A percentile compares a stretch with the other conserved stretches of the same genome.
Conservation (phyloP, 2,888 invertebrate species). For the Leptarthrus brevirostris region DNA sequence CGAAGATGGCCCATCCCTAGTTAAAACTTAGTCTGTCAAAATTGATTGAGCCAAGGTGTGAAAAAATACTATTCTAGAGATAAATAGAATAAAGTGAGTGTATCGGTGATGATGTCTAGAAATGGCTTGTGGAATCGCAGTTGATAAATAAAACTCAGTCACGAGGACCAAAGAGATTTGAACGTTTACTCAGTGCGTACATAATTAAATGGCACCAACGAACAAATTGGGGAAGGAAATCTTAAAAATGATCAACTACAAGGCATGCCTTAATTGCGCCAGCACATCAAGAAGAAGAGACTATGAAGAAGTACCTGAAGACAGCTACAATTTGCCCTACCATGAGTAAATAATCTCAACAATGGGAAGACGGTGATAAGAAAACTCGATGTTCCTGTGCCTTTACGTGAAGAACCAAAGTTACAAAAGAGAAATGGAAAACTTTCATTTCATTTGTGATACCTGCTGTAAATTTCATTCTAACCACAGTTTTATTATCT, state of each 20-base stretch:
- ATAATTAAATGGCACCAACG: slow-evolving; percentile 56
- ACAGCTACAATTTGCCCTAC: slow-evolving; percentile 58
- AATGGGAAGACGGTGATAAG: slow-evolving; percentile 68
- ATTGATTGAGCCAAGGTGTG: too few species aligned
- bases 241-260: slow-evolving; percentile 57
- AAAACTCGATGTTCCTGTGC: slow-evolving; percentile 74
- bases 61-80: too few species aligned
- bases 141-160: neutral
- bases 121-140: neutral
- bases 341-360: slow-evolving; percentile 56
- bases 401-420: slow-evolving; percentile 78
- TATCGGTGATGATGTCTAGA: neutral
- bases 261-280: slow-evolving; percentile 56
- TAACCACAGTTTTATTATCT: slow-evolving; percentile 80
- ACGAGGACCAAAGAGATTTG: neutral
- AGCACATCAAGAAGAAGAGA: slow-evolving; percentile 56
- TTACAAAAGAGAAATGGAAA: slow-evolving; percentile 90
- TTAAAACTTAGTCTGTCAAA: too few species aligned
- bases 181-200: neutral
- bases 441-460: slow-evolving; percentile 75
- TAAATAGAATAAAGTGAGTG: neutral
- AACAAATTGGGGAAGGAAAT: slow-evolving; percentile 57
- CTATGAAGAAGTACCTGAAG: slow-evolving; percentile 60
- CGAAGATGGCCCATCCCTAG: too few species aligned
- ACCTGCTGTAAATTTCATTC: slow-evolving; percentile 73